phyloP scores from a whole-genome alignment of 37 sponge, comb jelly and placozoan species.

The Eunapius fragilis region DNA sequence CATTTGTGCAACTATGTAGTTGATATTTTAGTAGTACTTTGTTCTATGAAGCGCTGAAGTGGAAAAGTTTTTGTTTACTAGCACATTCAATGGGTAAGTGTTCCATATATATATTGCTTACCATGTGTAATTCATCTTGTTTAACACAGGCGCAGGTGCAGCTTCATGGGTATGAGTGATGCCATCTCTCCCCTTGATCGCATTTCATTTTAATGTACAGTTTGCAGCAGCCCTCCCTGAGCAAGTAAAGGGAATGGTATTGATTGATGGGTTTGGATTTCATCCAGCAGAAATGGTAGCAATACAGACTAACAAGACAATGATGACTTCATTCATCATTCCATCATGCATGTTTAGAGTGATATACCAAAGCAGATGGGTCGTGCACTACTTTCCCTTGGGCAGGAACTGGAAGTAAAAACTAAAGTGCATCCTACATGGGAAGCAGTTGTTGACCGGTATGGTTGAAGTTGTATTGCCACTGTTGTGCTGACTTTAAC shows the following conservation, averaged over 20 bases:
- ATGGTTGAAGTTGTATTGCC: no score
- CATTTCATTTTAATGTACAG: conserved; percentile 4
- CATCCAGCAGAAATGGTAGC: conserved; percentile 20
- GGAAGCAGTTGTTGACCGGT: conserved; percentile 61
- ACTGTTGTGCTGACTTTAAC: no score
- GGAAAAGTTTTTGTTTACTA: conserved; percentile 66
- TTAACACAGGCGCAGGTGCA: conserved; percentile 25
- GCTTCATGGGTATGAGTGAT: conserved; percentile 44
- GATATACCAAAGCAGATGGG: conserved; percentile 51
- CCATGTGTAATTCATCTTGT: background rate
- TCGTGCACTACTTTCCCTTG: conserved; percentile 8
- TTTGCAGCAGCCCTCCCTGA: conserved; percentile 66
- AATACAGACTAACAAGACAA: background rate
- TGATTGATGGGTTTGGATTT: conserved; percentile 45
- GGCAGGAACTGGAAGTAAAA: background rate
- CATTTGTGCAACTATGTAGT: background rate
- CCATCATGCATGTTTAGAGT: conserved; percentile 27
- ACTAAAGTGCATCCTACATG: conserved; percentile 47
- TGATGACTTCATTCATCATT: background rate
- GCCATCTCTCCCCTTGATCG: no score
- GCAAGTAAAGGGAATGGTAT: conserved; percentile 33
- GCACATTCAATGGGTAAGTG: conserved; percentile 79
- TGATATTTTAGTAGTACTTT: background rate
- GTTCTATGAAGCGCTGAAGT: conserved; percentile 52
- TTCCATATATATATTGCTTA: background rate